phyloP scores from a whole-genome alignment of 2,888 invertebrate genomes.

The Acleris emargana region DNA sequence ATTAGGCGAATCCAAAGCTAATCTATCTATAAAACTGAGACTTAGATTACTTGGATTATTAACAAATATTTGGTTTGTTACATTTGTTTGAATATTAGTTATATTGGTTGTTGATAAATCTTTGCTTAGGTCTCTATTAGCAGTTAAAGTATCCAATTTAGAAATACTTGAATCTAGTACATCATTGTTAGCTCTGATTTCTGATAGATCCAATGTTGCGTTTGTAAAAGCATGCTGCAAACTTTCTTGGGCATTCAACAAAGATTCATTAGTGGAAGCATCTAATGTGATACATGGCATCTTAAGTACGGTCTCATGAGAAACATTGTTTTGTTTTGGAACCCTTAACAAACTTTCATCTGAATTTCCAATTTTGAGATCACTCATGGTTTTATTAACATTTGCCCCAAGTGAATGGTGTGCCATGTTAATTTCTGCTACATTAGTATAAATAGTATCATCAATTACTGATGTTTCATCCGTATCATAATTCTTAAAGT shows the following conservation, averaged over 20 bases:
- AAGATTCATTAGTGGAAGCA: conserved; percentile 14
- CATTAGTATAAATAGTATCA: conserved; percentile 66
- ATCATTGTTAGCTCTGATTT: conserved; percentile 42
- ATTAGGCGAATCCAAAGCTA: conserved; percentile 71
- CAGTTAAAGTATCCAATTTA: conserved; percentile 55
- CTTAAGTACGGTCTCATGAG: not conserved
- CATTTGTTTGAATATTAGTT: conserved; percentile 63
- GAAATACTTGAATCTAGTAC: conserved; percentile 64
- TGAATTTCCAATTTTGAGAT: conserved; percentile 9
- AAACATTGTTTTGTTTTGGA: not conserved
- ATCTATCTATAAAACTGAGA: conserved; percentile 76
- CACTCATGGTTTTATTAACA: conserved; percentile 18
- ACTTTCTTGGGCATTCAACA: conserved; percentile 20
- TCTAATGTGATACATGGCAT: conserved; percentile 3
- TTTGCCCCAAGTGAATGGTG: conserved; percentile 1
- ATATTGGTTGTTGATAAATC: conserved; percentile 51
- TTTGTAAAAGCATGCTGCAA: conserved; percentile 12
- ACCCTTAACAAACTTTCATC: conserved; percentile 13
- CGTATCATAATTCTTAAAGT: conserved; percentile 38
- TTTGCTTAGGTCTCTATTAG: conserved; percentile 42
- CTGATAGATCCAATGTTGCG: conserved; percentile 26
- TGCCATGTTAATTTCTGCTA: conserved; percentile 42
- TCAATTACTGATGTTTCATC: conserved; percentile 23
- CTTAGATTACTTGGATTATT: conserved; percentile 68
- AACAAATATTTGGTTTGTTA: conserved; percentile 67